phyloP scores from a whole-genome alignment of 2,113 vertebrate genomes.

The Spheniscus mendiculus region DNA sequence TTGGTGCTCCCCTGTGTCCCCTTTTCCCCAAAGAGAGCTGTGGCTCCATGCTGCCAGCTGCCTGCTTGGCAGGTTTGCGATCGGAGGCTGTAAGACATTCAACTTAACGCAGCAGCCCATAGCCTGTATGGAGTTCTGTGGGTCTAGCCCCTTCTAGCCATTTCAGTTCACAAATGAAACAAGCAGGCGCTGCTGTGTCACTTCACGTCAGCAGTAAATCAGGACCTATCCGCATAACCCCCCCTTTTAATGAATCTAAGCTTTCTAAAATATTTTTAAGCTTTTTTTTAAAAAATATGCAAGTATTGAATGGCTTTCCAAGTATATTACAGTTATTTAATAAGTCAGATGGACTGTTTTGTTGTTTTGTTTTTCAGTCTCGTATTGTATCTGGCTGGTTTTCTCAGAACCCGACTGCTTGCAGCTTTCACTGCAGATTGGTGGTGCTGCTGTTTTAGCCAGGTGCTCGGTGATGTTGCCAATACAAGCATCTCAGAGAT shows the following conservation, averaged over 20 bases:
- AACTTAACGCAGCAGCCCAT: neutral
- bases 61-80: neutral
- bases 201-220: neutral
- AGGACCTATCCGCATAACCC: neutral
- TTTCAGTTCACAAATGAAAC: neutral
- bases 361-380: neutral
- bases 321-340: neutral
- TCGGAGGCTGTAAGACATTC: neutral
- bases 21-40: neutral
- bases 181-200: neutral
- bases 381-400: accelerated
- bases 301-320: neutral
- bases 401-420: neutral
- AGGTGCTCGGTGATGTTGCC: neutral
- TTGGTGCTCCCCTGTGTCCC: neutral
- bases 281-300: neutral
- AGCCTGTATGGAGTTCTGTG: neutral
- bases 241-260: neutral
- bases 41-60: neutral
- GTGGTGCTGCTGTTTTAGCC: neutral
- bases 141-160: neutral
- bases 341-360: neutral
- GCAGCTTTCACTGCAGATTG: neutral
- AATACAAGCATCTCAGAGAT: neutral
- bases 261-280: neutral